A percentile compares a stretch with the other conserved stretches of the same genome.
phyloP scores from a whole-genome alignment of 2,888 invertebrate species.

The Galeopsomyia nigrocyanea region DNA sequence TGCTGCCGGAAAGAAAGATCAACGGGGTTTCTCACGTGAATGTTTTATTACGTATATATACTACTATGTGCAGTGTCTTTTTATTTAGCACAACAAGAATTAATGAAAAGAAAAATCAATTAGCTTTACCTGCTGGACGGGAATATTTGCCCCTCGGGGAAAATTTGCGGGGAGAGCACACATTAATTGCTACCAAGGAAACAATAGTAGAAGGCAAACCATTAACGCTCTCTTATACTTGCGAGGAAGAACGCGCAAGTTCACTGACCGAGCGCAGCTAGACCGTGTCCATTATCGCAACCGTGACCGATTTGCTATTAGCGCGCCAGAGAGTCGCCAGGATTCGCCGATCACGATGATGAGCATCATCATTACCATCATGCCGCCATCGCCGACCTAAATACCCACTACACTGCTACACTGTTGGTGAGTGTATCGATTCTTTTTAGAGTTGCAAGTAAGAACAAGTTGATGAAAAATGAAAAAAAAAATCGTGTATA shows the following conservation, averaged over 20 bases:
- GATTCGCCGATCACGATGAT: background rate
- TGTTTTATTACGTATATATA: conserved; percentile 1
- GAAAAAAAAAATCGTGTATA: conserved; percentile 41
- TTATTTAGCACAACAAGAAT: too few species aligned
- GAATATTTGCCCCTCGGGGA: too few species aligned
- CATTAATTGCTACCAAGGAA: conserved; percentile 13
- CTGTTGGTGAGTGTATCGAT: too few species aligned
- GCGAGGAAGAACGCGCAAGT: conserved; percentile 2
- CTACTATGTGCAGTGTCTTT: too few species aligned
- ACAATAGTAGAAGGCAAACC: background rate
- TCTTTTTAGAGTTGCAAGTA: background rate
- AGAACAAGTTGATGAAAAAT: conserved; percentile 13
- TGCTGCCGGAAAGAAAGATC: conserved; percentile 15
- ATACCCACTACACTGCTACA: conserved; percentile 30
- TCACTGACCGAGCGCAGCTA: conserved; percentile 32
- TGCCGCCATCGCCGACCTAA: conserved; percentile 20
- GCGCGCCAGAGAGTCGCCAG: conserved; percentile 2
- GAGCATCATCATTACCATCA: background rate
- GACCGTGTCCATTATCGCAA: conserved; percentile 42
- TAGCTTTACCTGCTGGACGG: too few species aligned
- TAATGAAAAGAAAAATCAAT: too few species aligned
- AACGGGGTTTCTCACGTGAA: conserved; percentile 15
- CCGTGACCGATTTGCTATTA: conserved; percentile 47
- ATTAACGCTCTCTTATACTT: conserved; percentile 7
- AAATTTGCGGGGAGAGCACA: background rate